phyloP scores from a whole-genome alignment of 1,140 invertebrate species.

The Aporrectodea caliginosa region DNA sequence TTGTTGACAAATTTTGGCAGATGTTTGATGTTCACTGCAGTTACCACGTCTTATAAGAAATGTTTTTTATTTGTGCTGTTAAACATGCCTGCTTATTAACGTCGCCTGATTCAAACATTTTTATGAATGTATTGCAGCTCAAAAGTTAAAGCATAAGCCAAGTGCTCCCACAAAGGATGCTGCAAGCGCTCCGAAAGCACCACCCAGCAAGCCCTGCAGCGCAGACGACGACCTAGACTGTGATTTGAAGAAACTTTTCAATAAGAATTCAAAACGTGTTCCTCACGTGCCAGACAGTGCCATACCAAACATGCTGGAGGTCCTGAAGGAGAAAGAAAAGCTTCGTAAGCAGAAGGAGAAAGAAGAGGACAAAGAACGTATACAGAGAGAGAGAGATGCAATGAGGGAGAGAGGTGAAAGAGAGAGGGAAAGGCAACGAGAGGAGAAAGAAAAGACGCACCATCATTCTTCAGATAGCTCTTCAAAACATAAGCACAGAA shows the following conservation, averaged over 20 bases:
- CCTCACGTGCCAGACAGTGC: constrained; percentile 11
- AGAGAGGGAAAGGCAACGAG: constrained; percentile 33
- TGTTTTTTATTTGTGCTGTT: too few relatives aligned
- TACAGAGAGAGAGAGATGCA: constrained; percentile 43
- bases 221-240: not conserved
- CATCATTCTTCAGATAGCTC: constrained; percentile 29
- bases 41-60: too few relatives aligned
- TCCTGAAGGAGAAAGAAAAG: constrained; percentile 31
- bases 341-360: constrained; percentile 38
- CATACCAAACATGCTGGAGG: constrained; percentile 25
- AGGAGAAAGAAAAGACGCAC: constrained; percentile 25
- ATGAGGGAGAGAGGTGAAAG: constrained; percentile 45
- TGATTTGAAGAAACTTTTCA: not conserved
- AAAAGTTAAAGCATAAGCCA: too few relatives aligned
- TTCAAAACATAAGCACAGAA: constrained; percentile 29
- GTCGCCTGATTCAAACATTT: too few relatives aligned
- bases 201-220: not conserved
- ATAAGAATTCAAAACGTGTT: not conserved
- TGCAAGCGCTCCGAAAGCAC: not conserved
- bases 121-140: too few relatives aligned
- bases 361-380: constrained; percentile 31
- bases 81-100: too few relatives aligned
- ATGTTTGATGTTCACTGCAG: too few relatives aligned
- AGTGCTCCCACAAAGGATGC: too few relatives aligned
- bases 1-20: too few relatives aligned